These are phyloP conservation scores for Sarcophaga bullata DNA, from an alignment of 1,140 invertebrate species.

Conservation along the genomic window DNA sequence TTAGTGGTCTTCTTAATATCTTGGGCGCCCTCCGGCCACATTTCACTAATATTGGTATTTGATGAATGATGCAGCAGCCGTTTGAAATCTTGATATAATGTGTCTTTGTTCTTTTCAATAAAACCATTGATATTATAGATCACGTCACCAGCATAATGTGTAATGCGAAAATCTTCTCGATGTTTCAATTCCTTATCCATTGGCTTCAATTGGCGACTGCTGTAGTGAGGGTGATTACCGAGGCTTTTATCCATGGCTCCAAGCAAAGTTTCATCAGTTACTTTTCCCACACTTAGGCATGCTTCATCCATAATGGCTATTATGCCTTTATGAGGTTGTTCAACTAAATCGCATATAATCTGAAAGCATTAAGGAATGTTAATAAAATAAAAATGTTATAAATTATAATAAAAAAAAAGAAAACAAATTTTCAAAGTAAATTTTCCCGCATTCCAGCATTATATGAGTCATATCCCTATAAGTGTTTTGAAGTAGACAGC, in stretches of 20 bases:
- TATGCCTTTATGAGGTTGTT: conserved; percentile 89
- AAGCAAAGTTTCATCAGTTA: conserved; percentile 90
- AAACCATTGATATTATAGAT: conserved; percentile 90
- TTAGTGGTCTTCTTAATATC: conserved; percentile 95
- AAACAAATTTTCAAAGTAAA: background rate
- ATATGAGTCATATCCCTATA: too few relatives aligned
- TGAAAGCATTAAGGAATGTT: conserved; percentile 38
- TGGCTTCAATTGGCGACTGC: conserved; percentile 84
- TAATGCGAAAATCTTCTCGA: conserved; percentile 85
- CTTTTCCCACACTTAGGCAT: conserved; percentile 92
- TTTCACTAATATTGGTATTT: conserved; percentile 79
- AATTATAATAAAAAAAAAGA: background rate
- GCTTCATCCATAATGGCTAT: conserved; percentile 95
- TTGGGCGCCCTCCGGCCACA: conserved; percentile 96
- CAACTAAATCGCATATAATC: conserved; percentile 93
- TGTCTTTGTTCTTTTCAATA: conserved; percentile 96
- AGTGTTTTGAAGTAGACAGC: too few relatives aligned
- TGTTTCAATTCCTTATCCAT: conserved; percentile 84
- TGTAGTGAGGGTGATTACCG: conserved; percentile 88
- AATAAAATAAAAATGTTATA: background rate
- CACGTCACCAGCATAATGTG: conserved; percentile 96
- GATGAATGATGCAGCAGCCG: conserved; percentile 85
- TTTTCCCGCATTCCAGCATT: too few relatives aligned
- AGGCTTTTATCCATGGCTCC: conserved; percentile 93
- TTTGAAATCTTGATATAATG: conserved; percentile 95